Evolutionary conservation across 2,113 vertebrate species (phyloP).

Genomic region (Felis chaus): DNA sequence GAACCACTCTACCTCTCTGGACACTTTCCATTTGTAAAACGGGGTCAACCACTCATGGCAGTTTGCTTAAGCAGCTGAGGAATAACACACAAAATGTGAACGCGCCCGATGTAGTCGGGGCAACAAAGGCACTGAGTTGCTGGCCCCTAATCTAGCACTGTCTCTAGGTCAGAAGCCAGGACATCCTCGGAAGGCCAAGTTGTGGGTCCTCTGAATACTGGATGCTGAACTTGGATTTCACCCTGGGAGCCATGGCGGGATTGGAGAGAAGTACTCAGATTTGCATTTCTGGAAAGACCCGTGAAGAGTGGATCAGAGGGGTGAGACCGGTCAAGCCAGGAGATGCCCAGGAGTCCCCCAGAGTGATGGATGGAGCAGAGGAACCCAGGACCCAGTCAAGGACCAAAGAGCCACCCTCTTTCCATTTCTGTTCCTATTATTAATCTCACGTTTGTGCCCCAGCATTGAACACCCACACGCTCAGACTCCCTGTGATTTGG

Average conservation of each 20-base stretch:
- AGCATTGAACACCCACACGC: fast-evolving
- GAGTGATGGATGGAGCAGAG: neutral
- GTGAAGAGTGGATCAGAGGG: neutral
- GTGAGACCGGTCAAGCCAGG: neutral
- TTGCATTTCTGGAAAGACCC: neutral
- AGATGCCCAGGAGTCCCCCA: neutral
- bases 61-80: neutral
- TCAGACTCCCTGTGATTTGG: neutral
- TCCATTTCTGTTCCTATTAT: neutral
- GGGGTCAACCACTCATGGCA: neutral
- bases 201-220: neutral
- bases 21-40: neutral
- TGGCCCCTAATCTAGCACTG: too few relatives aligned
- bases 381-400: neutral
- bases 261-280: neutral
- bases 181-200: fast-evolving
- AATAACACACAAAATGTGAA: neutral
- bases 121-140: neutral
- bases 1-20: neutral
- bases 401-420: neutral
- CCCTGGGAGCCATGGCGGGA: fast-evolving
- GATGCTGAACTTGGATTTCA: neutral
- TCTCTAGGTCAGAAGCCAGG: neutral
- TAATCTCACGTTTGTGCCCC: fast-evolving
- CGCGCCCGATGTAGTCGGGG: fast-evolving